A percentile compares a stretch with the other conserved stretches of the same genome.
Evolutionary conservation across 1,140 invertebrate species (phyloP).

Genomic region (Cydia amplana): DNA sequence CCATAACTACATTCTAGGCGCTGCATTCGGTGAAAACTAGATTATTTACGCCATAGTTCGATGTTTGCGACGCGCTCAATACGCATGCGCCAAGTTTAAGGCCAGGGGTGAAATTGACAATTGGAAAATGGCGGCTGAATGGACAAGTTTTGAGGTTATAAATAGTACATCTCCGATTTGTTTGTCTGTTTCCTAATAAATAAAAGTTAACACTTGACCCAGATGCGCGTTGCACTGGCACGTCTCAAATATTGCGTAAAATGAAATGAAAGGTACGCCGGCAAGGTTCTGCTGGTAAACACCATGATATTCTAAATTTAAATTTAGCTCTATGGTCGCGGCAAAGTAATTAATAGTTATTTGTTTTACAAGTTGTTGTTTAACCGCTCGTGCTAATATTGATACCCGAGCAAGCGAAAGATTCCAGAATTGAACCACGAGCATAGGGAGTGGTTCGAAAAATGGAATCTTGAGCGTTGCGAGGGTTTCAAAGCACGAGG

Average conservation of each 20-base stretch:
- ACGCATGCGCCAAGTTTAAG: conserved; percentile 62
- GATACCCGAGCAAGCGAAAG: too few species aligned
- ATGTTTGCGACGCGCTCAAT: conserved; percentile 30
- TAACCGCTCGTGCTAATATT: too few species aligned
- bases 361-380: too few species aligned
- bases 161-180: conserved; percentile 8
- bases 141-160: conserved; percentile 12
- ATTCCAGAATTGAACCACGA: too few species aligned
- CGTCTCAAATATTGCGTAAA: conserved; percentile 47
- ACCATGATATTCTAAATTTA: conserved; percentile 30
- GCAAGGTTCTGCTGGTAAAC: conserved; percentile 22
- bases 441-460: too few species aligned
- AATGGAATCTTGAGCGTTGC: too few species aligned
- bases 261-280: conserved; percentile 45
- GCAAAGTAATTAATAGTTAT: conserved; percentile 16
- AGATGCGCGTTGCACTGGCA: conserved; percentile 39
- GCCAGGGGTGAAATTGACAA: conserved; percentile 56
- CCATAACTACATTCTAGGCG: background rate
- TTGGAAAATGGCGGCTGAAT: conserved; percentile 25
- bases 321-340: background rate
- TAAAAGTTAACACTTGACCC: conserved; percentile 44
- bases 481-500: too few species aligned
- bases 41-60: conserved; percentile 56
- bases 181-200: conserved; percentile 30
- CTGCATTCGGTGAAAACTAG: background rate